Percentiles rank a stretch among this genome's conserved stretches.
phyloP scores from a whole-genome alignment of 2,888 invertebrate species.

The Caenorhabditis sp. region DNA sequence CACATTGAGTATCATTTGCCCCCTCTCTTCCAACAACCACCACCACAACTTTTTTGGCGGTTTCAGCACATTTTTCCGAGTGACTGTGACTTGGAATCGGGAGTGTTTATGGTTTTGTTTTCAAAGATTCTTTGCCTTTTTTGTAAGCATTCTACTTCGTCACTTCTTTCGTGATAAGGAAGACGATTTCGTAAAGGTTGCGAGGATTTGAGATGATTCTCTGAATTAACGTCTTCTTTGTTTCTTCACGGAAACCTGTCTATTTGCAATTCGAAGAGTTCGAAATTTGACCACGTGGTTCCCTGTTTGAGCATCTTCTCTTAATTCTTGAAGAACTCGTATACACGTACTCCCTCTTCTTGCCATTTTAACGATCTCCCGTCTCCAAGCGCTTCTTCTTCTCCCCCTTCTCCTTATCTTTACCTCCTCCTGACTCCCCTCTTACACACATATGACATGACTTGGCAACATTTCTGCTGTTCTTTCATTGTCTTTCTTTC shows the following conservation, averaged over 20 bases:
- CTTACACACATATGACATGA: constrained; percentile 35
- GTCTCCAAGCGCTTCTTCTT: constrained; percentile 20
- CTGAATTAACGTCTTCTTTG: too few species aligned
- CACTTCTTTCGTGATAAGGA: too few species aligned
- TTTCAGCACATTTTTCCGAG: constrained; percentile 10
- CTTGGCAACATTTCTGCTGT: constrained; percentile 49
- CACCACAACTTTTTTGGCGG: constrained; percentile 20
- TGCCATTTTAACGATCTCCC: constrained; percentile 36
- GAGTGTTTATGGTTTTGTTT: too few species aligned
- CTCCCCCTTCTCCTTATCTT: constrained; percentile 28
- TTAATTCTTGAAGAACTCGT: too few species aligned
- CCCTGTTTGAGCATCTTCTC: constrained; percentile 4
- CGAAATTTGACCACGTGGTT: background rate
- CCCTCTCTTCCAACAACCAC: too few species aligned
- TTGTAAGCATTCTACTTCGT: too few species aligned
- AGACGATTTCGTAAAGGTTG: too few species aligned
- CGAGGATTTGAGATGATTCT: too few species aligned
- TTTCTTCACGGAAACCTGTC: too few species aligned
- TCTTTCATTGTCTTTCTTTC: constrained; percentile 54
- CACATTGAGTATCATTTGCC: constrained; percentile 40
- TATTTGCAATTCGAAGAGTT: too few species aligned
- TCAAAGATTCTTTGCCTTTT: background rate
- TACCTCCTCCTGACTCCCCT: too few species aligned
- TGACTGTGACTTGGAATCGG: too few species aligned
- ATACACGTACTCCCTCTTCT: background rate